phyloP scores from a whole-genome alignment of 1,140 invertebrate species.

The Panulirus ornatus region DNA sequence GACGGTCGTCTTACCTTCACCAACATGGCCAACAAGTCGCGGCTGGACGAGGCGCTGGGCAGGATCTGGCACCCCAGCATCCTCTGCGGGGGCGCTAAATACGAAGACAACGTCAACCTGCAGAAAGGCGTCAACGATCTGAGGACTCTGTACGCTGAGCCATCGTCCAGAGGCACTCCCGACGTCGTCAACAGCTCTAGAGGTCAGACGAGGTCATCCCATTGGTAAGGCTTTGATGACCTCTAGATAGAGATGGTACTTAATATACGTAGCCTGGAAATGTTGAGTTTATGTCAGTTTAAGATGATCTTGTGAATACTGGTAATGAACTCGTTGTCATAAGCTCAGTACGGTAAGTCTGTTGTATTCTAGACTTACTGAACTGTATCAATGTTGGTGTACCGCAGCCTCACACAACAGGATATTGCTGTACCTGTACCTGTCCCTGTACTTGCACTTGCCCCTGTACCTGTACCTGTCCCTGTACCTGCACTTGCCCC shows the following conservation, averaged over 20 bases:
- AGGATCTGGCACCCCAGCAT: slow-evolving; percentile 46
- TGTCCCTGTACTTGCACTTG: no score
- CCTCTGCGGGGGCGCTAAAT: slow-evolving; percentile 43
- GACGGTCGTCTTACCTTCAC: slow-evolving; percentile 52
- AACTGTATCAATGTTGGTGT: no score
- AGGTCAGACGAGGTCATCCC: slow-evolving; percentile 33
- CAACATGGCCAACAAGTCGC: slow-evolving; percentile 39
- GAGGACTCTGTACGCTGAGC: slow-evolving; percentile 45
- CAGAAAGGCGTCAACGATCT: slow-evolving; percentile 41
- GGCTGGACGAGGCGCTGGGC: slow-evolving; percentile 34
- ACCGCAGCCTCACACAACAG: not conserved
- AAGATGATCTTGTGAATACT: no score
- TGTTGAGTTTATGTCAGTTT: no score
- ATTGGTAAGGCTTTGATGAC: no score
- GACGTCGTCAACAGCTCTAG: slow-evolving; percentile 55
- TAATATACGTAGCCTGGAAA: no score
- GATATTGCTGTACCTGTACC: no score
- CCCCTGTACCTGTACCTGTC: not conserved
- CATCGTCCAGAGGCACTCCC: slow-evolving; percentile 14
- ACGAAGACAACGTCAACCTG: slow-evolving; percentile 58
- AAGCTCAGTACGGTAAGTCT: no score
- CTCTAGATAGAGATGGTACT: no score
- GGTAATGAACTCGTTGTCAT: no score
- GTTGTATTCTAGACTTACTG: no score
- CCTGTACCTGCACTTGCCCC: not conserved